phyloP scores from a whole-genome alignment of 2,113 vertebrate species.

The Burhinus oedicnemus region DNA sequence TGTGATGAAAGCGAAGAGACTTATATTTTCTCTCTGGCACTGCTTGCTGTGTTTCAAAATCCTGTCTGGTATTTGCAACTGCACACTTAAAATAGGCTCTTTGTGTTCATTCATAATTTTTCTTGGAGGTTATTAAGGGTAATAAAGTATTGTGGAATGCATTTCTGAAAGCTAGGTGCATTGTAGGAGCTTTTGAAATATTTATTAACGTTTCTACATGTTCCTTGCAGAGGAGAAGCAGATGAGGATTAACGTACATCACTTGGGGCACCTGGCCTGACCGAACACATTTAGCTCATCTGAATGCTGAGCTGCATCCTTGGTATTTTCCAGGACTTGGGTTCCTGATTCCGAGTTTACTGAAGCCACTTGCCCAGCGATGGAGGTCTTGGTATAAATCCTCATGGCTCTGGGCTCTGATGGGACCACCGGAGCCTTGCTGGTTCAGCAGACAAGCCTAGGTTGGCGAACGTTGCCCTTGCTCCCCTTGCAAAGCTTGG shows the following conservation, averaged over 20 bases:
- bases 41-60: not conserved
- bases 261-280: not conserved
- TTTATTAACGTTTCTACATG: not conserved
- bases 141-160: not conserved
- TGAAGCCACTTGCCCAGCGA: not conserved
- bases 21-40: not conserved
- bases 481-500: not conserved
- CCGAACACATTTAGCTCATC: not conserved
- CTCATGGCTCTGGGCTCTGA: not conserved
- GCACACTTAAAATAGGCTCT: not conserved
- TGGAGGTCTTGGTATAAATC: not conserved
- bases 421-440: not conserved
- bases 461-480: not conserved
- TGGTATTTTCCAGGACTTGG: not conserved
- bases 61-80: not conserved
- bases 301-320: not conserved
- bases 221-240: not conserved
- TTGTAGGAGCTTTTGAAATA: slow-evolving; percentile 13
- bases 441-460: not conserved
- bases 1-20: not conserved
- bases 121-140: not conserved
- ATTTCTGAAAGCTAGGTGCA: not conserved
- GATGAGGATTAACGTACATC: not conserved
- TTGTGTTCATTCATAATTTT: slow-evolving; percentile 5
- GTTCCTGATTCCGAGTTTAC: not conserved